Base-by-base conservation (phyloP, 2,797 vertebrate genomes). In the Arnoldichthys spilopterus region DNA sequence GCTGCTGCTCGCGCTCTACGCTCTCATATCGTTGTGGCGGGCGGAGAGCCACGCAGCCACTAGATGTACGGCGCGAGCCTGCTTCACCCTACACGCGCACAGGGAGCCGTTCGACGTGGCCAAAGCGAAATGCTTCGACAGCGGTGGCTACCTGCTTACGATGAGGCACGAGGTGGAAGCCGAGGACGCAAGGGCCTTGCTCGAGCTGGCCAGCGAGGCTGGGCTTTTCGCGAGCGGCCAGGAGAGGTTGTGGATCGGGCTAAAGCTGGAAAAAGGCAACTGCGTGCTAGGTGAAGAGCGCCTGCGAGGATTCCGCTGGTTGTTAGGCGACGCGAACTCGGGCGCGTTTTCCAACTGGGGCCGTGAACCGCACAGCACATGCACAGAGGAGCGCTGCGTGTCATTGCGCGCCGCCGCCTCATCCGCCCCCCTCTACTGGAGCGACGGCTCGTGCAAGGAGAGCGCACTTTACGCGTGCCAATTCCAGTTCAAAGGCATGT, bases 401-500 rank as follows among this genome's bases (percentile, higher is more conserved):
- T 74, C 34, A 0, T 37, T 92, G 6, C 12, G 61, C 37, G 83
- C 87, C 76, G 28, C 18, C 6, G 26, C 13, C n/a, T 8, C 53
- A 22, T 71, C 62, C 4, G 71, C 64, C 1, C 75, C 76, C 1
- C 75, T 92, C 2, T 87, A 83, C 72, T 95, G 94, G 94, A 69
- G 11, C 0, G 86, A 82, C n/a, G 72, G 72, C 7, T 11, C 82
- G 2, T 95, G 94, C 62, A 91, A 45, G 75, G 77, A 3, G 0
- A 0, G 6, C 0, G 37, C 70, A 9, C 86, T 74, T 64, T 94
- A 91, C 62, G 78, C 85, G 18, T 95, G 94, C 40, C 90, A 85
- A 77, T 94, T 93, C 84, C 76, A 87, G 49, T 93, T 91, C 49
- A 82, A 74, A 22, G 92, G 92, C n/a, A 94, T 90, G 93, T 94